Conservation (phyloP, 2,113 vertebrate species). For the Hymenochirus boettgeri region DNA sequence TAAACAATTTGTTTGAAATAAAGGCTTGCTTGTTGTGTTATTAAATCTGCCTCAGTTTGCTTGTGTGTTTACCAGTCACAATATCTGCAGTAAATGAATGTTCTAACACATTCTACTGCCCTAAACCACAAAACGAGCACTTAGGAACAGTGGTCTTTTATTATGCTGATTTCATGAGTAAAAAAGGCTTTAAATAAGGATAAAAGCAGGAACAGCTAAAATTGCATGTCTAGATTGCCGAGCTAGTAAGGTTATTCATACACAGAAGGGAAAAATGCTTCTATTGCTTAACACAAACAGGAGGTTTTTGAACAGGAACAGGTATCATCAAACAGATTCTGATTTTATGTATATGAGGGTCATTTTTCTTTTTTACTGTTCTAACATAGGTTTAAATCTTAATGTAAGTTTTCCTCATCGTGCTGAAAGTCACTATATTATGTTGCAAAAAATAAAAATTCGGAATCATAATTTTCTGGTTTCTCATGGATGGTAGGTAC, state of each 20-base stretch:
- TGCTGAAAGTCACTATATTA: too few species aligned
- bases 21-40: background rate
- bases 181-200: constrained; percentile 30
- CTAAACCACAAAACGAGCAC: constrained; percentile 33
- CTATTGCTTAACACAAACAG: constrained; percentile 12
- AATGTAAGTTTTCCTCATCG: too few species aligned
- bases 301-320: constrained; percentile 8
- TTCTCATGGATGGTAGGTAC: too few species aligned
- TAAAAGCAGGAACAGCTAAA: constrained; percentile 26
- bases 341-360: background rate
- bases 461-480: too few species aligned
- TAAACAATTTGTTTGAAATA: too few species aligned
- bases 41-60: background rate
- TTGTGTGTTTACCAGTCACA: constrained; percentile 19
- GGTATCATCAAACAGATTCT: background rate
- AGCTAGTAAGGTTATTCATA: constrained; percentile 24
- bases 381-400: too few species aligned
- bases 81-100: constrained; percentile 24
- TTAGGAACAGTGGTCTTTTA: constrained; percentile 26
- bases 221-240: constrained; percentile 27
- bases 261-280: constrained; percentile 2
- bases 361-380: too few species aligned
- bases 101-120: constrained; percentile 26
- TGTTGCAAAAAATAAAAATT: too few species aligned
- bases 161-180: constrained; percentile 30